Evolutionary conservation across 2,113 vertebrate species (phyloP).

Genomic region (Dromaius novaehollandiae): DNA sequence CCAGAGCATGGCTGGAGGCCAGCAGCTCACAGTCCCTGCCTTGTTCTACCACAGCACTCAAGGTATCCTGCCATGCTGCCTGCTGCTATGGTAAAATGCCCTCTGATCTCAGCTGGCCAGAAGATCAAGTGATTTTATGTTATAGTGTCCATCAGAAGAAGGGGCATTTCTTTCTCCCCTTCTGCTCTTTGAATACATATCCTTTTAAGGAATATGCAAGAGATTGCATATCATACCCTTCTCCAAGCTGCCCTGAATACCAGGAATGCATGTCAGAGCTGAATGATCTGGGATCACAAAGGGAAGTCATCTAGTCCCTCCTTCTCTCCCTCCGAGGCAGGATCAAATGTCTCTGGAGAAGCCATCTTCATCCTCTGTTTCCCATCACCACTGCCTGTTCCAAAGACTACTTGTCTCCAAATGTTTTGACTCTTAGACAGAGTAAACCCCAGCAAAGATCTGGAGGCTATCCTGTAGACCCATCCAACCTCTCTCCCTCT

Average conservation of each 20-base stretch:
- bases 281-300: background rate
- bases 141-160: background rate
- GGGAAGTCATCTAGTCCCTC: background rate
- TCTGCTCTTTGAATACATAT: background rate
- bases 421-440: background rate
- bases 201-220: background rate
- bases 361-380: background rate
- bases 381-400: background rate
- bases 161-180: background rate
- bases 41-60: background rate
- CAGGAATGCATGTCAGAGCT: background rate
- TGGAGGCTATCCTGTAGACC: background rate
- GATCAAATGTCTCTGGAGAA: background rate
- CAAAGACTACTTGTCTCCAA: background rate
- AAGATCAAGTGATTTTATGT: no score
- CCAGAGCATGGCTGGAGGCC: background rate
- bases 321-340: background rate
- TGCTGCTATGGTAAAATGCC: background rate
- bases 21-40: background rate
- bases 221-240: background rate
- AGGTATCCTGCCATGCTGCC: background rate
- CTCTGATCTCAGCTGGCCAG: background rate
- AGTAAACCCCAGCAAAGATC: background rate
- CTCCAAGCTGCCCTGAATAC: background rate
- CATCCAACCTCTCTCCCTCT: accelerated